These are phyloP conservation scores for Rhynchomys soricoides DNA, from an alignment of 2,113 vertebrate genomes.

Conservation along the genomic window DNA sequence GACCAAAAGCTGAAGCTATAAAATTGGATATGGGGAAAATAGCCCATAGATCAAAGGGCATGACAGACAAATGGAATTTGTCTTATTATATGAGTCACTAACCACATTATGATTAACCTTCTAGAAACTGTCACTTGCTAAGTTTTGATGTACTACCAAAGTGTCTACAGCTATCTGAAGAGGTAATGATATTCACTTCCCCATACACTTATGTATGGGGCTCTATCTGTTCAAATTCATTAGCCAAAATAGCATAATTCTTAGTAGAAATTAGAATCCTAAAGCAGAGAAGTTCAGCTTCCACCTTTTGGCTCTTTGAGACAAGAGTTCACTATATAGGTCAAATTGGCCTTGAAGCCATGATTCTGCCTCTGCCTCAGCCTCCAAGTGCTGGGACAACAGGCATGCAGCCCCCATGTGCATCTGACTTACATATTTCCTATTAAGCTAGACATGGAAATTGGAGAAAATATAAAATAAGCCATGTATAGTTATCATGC, in stretches of 20 bases:
- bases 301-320: not conserved
- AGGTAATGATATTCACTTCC: constrained; percentile 6
- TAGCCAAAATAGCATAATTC: not conserved
- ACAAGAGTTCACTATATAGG: not conserved
- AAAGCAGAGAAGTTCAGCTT: not conserved
- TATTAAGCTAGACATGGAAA: not conserved
- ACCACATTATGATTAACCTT: not conserved
- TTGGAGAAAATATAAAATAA: not conserved
- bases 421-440: not conserved
- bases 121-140: not conserved
- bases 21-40: constrained; percentile 20
- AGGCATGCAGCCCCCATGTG: not conserved
- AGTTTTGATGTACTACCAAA: not conserved
- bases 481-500: not conserved
- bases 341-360: not conserved
- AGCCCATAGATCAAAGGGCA: constrained; percentile 2
- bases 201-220: not conserved
- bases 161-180: constrained; percentile 22
- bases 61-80: not conserved
- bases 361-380: not conserved
- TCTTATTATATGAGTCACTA: constrained; percentile 23
- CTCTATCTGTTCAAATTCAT: not conserved
- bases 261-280: not conserved
- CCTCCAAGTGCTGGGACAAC: not conserved
- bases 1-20: not conserved